Base-by-base conservation (phyloP, 2,888 invertebrate genomes). In the Scaptomyza parva region DNA sequence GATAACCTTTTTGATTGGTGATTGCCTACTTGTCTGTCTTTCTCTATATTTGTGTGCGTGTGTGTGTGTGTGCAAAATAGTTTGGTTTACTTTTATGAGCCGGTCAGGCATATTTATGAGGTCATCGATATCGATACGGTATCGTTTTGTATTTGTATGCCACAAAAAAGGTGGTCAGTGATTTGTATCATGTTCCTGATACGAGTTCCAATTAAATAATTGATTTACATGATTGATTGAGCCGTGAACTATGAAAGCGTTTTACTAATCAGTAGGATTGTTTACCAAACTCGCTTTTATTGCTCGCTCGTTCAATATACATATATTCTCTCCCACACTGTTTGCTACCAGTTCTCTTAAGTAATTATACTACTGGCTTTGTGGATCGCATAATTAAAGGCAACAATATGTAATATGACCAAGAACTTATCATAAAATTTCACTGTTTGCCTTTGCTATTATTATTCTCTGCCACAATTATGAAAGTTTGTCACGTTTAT, bases 401-500 rank as follows among this genome's bases (percentile, higher is more conserved):
- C 64, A 14, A 59, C 14, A 60, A 58, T 67, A 65, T 64, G n/a
- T n/a, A 53, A 63, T 53, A 63, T 65, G 60, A 35, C 57, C 43
- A 52, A 52, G 39, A 26, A 35, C 18, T 35, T 14, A 11, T 18
- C 8, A 26, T 9, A 20, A 17, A 24, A 47, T 37, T 55, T 50
- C 22, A 43, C 33, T 37, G 30, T 50, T 55, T 20, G 47, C 26
- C 51, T 58, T 43, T 20, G n/a, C 39, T 22, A n/a, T 24, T 26
- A 33, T 40, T 40, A n/a, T 17, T 14, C 18, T n/a, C 3, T 22
- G n/a, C 17, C 33, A 35, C 53, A 69, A 76, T 84, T 81, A 81
- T 81, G 81, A 76, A 81, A 73, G 78, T 84, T 76, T 74, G 78
- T 74, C 82, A 82, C 82, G 85, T 78, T 76, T 74, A 78, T 71